Conservation (phyloP, 1,140 invertebrate genomes). For the Dufourea novaeangliae region DNA sequence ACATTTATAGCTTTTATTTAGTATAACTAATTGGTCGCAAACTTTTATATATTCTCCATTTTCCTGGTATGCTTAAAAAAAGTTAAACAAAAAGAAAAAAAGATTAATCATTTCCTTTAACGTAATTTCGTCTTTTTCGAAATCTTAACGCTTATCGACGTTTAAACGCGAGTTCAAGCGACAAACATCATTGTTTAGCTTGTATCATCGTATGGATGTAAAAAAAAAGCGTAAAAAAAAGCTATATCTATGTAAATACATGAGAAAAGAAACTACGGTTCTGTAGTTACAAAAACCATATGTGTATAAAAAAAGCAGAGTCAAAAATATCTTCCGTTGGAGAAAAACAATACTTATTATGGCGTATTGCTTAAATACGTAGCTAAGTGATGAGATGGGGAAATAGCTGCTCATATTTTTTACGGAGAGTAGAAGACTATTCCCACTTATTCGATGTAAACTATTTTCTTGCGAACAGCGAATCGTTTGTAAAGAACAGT, state of each 20-base stretch:
- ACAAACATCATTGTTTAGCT: slow-evolving; percentile 26
- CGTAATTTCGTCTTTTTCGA: slow-evolving; percentile 36
- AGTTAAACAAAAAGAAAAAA: background rate
- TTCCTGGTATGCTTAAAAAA: background rate
- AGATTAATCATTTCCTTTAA: slow-evolving; percentile 19
- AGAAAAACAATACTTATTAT: slow-evolving; percentile 34
- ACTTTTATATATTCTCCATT: slow-evolving; percentile 1
- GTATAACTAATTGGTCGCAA: slow-evolving; percentile 5
- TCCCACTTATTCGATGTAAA: slow-evolving; percentile 25
- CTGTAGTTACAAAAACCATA: slow-evolving; percentile 34
- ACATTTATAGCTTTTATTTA: slow-evolving; percentile 2
- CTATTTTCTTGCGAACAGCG: slow-evolving; percentile 7
- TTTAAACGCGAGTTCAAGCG: slow-evolving; percentile 21
- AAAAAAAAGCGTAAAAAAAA: slow-evolving; percentile 34
- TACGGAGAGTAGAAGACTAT: slow-evolving; percentile 47
- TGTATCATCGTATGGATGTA: slow-evolving; percentile 43
- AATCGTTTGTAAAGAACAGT: background rate
- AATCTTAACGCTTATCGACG: slow-evolving; percentile 42
- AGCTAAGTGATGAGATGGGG: slow-evolving; percentile 22
- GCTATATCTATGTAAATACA: slow-evolving; percentile 20
- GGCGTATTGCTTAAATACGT: slow-evolving; percentile 45
- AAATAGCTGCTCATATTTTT: slow-evolving; percentile 57
- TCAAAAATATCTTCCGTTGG: background rate
- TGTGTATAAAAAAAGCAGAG: slow-evolving; percentile 12
- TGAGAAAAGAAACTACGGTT: slow-evolving; percentile 6